phyloP scores from a whole-genome alignment of 2,888 invertebrate species.

The Mantis religiosa region DNA sequence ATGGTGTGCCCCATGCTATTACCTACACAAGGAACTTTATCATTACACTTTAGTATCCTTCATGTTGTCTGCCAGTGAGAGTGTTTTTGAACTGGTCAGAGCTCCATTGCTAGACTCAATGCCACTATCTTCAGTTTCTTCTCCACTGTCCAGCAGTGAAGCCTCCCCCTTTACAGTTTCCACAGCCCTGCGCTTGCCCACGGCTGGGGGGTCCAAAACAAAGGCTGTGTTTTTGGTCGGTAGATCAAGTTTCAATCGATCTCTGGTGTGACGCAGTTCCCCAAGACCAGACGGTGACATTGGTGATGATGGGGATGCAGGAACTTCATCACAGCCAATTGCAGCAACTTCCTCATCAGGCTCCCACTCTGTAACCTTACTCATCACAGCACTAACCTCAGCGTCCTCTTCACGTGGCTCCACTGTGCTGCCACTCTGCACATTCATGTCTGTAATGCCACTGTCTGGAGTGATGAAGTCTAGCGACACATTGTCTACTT shows the following conservation, averaged over 20 bases:
- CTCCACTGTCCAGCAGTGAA: slow-evolving; percentile 59
- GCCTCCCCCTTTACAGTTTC: slow-evolving; percentile 51
- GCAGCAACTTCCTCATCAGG: not conserved
- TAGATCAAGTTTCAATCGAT: slow-evolving; percentile 66
- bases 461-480: slow-evolving; percentile 45
- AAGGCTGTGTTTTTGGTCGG: slow-evolving; percentile 38
- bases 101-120: slow-evolving; percentile 58
- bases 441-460: slow-evolving; percentile 56
- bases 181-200: slow-evolving; percentile 31
- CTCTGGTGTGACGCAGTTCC: slow-evolving; percentile 67
- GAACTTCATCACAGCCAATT: not conserved
- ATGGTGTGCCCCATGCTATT: not conserved
- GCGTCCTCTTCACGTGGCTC: slow-evolving; percentile 23
- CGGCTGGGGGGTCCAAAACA: slow-evolving; percentile 43
- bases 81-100: not conserved
- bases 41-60: not conserved
- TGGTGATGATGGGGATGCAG: slow-evolving; percentile 41
- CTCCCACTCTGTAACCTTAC: not conserved
- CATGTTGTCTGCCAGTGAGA: not conserved
- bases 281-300: slow-evolving; percentile 48
- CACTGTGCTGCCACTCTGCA: not conserved
- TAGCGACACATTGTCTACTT: not conserved
- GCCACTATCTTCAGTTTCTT: slow-evolving; percentile 55
- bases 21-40: not conserved
- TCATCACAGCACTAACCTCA: slow-evolving; percentile 16